These are phyloP conservation scores for Drosophila acutilabella DNA, from an alignment of 2,888 invertebrate genomes.

Conservation along the genomic window DNA sequence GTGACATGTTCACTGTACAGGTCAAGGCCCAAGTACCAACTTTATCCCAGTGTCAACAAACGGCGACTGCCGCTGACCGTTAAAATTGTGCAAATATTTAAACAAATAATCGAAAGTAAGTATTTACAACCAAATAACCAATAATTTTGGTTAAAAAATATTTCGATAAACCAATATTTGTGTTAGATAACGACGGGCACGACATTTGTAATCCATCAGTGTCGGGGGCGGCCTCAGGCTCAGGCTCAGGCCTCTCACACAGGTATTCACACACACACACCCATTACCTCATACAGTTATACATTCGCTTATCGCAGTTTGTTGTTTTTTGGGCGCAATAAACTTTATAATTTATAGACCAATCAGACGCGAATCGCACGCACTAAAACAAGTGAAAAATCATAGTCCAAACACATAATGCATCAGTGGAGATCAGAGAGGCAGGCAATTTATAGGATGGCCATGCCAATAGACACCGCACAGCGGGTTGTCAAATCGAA, in stretches of 20 bases:
- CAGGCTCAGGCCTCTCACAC: conserved; percentile 2
- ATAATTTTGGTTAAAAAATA: conserved; percentile 33
- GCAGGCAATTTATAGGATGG: conserved; percentile 76
- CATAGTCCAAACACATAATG: conserved; percentile 80
- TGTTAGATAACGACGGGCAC: conserved; percentile 44
- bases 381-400: conserved; percentile 79
- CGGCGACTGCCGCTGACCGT: conserved; percentile 61
- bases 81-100: conserved; percentile 72
- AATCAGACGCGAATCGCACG: conserved; percentile 72
- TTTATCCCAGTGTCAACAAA: conserved; percentile 38
- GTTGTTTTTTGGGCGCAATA: conserved; percentile 60
- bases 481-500: conserved; percentile 82
- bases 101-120: conserved; percentile 69
- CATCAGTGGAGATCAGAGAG: conserved; percentile 63
- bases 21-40: conserved; percentile 55
- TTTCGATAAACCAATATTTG: conserved; percentile 70
- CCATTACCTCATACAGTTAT: not conserved
- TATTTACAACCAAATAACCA: conserved; percentile 46
- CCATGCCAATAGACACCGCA: conserved; percentile 75
- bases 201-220: conserved; percentile 72
- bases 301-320: not conserved
- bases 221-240: conserved; percentile 68
- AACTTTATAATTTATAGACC: conserved; percentile 77
- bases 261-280: conserved; percentile 1
- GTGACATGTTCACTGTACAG: conserved; percentile 32